Conservation (phyloP, 1,140 invertebrate genomes). For the Bombus huntii region DNA sequence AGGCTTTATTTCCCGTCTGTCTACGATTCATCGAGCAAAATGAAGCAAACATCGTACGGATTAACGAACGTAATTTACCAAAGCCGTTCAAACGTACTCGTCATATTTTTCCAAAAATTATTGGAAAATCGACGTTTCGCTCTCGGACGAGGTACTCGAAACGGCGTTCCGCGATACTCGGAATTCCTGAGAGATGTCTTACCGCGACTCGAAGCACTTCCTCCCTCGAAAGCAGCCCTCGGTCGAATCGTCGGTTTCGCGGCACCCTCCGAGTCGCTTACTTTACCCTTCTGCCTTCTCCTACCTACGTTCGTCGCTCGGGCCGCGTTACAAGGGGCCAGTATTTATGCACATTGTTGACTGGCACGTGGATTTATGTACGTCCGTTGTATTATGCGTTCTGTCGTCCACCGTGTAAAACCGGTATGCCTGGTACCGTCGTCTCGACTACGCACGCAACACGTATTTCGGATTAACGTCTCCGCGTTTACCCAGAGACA, state of each 20-base stretch:
- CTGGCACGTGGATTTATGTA: conserved; percentile 82
- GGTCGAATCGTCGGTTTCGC: conserved; percentile 1
- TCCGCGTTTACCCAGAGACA: conserved; percentile 40
- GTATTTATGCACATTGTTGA: conserved; percentile 84
- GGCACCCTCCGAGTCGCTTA: conserved; percentile 24
- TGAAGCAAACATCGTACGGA: too few relatives aligned
- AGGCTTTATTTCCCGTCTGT: too few relatives aligned
- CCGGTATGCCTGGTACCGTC: conserved; percentile 78
- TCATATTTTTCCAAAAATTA: too few relatives aligned
- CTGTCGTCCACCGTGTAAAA: conserved; percentile 77
- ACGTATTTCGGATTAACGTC: conserved; percentile 71
- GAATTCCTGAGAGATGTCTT: background rate
- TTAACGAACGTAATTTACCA: too few relatives aligned
- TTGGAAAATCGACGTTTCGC: too few relatives aligned
- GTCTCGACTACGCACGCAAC: conserved; percentile 76
- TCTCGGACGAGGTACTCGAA: background rate
- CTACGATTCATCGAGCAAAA: too few relatives aligned
- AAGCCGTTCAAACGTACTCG: too few relatives aligned
- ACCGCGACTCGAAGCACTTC: conserved; percentile 49
- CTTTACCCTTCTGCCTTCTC: conserved; percentile 28
- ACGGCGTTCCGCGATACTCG: background rate
- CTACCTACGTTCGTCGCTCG: conserved; percentile 61
- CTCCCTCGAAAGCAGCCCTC: conserved; percentile 47
- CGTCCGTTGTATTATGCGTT: conserved; percentile 82
- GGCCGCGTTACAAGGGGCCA: conserved; percentile 76